phyloP scores from a whole-genome alignment of 2,797 vertebrate species.

The Cyprinodon diabolis region DNA sequence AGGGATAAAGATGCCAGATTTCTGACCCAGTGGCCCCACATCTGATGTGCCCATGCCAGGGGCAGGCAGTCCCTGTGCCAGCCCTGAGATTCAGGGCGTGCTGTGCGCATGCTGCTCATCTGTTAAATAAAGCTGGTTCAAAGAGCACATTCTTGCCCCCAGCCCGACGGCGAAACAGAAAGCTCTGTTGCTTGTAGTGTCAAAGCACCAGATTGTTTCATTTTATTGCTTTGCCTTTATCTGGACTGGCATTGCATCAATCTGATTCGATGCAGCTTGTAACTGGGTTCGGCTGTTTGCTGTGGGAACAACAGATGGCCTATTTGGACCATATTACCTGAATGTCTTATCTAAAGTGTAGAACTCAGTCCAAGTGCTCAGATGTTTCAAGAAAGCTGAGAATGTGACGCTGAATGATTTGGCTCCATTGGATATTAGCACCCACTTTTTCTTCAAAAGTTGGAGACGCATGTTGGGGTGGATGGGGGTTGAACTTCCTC shows the following conservation, averaged over 20 bases:
- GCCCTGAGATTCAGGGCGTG: constrained; percentile 63
- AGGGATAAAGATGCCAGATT: constrained; percentile 82
- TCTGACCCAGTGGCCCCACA: constrained; percentile 74
- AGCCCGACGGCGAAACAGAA: constrained; percentile 60
- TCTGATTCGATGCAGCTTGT: constrained; percentile 69
- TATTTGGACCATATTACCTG: constrained; percentile 74
- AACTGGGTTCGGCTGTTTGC: constrained; percentile 63
- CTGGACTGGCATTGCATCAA: constrained; percentile 55
- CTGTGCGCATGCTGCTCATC: constrained; percentile 72
- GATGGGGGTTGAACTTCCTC: constrained; percentile 1
- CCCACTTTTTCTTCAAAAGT: constrained; percentile 48
- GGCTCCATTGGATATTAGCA: constrained; percentile 48
- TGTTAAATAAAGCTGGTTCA: constrained; percentile 78
- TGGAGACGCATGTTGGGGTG: constrained; percentile 6
- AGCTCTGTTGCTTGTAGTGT: constrained; percentile 67
- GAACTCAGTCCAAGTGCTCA: constrained; percentile 56
- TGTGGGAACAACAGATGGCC: constrained; percentile 68
- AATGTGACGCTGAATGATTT: constrained; percentile 18
- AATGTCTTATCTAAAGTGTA: constrained; percentile 69
- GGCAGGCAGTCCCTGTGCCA: constrained; percentile 65
- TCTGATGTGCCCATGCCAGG: constrained; percentile 74
- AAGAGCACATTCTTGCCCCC: constrained; percentile 79
- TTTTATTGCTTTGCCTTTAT: constrained; percentile 77
- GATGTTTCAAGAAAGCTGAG: constrained; percentile 56
- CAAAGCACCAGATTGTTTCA: constrained; percentile 76